Evolutionary conservation across 2,888 invertebrate species (phyloP).

Genomic region (Gibbula magus): DNA sequence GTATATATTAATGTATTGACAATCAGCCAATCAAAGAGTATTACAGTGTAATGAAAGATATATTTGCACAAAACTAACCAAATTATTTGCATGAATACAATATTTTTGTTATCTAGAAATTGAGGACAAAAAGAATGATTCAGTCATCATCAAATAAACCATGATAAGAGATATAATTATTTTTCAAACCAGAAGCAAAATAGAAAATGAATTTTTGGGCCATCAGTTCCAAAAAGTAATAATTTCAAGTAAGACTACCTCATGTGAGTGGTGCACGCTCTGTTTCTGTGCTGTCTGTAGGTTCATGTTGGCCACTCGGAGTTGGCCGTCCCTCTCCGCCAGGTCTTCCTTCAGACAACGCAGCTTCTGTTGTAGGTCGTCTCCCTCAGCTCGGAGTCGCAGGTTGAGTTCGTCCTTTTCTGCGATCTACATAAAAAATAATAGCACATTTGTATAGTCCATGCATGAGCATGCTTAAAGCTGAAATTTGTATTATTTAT

Average conservation of each 20-base stretch:
- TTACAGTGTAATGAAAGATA: no score
- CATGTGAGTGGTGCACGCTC: conserved; percentile 67
- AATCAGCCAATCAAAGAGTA: no score
- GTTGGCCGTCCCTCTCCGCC: conserved; percentile 71
- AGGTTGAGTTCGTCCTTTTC: conserved; percentile 62
- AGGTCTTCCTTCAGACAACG: conserved; percentile 68
- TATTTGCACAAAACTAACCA: no score
- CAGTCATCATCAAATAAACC: neutral
- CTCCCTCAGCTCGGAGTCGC: conserved; percentile 62
- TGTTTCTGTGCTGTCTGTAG: conserved; percentile 72
- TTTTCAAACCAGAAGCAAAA: neutral
- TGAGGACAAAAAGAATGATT: neutral
- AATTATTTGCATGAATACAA: no score
- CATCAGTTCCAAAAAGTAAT: no score
- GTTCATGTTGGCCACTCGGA: conserved; percentile 69
- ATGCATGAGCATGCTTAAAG: no score
- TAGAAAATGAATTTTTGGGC: neutral
- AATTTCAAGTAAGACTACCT: no score
- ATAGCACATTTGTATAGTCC: no score
- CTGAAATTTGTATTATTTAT: no score
- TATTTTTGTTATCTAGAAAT: no score
- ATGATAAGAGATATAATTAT: neutral
- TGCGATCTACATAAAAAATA: no score
- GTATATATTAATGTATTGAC: no score
- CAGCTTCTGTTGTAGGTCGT: conserved; percentile 61